Base-by-base conservation (phyloP, 2,113 vertebrate genomes). In the Platichthys flesus region DNA sequence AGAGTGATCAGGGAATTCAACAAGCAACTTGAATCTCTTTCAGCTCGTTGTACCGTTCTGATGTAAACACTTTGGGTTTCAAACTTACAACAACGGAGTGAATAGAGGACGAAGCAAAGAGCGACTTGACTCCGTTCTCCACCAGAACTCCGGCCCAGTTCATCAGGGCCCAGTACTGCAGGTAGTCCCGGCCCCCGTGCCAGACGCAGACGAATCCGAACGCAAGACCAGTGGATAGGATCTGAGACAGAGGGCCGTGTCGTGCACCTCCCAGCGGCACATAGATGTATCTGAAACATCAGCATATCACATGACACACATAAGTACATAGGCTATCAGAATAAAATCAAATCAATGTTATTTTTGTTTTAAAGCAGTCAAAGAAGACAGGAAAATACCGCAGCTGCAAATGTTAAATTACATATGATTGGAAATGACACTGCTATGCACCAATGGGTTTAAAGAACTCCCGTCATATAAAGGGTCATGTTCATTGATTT, bases 141-240 rank as follows among this genome's bases (percentile, higher is more conserved):
- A 92, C 77, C 31, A 95, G 86, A 69, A 99, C 91, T 83, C 98
- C 97, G 68, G 94, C 86, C 97, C 98, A 99, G 84, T 99, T 99
- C 86, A 99, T 94, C 0, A 93, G 61, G 0, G 96, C 97, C 98
- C 98, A 99, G 93, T 92, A 95, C 93, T 94, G 95, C 55, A 99
- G 87, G 83, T 98, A 97, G 86, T 95, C 96, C 20, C 97, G 93
- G 65, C 96, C 95, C 10, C 98, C 98, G 0, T 99, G 98, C 98
- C 98, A 99, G 76, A 95, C 96, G 90, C 96, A 97, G 83, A 99
- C 95, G 16, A 99, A 98, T 0, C 95, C 94, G 26, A 99, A 99
- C 0, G 96, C 96, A 55, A 97, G 88, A 0, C 95, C 96, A 0
- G 96, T 96, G 75, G 97, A 97, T 9, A 97, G 63, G 14, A 97